Base-by-base conservation (phyloP, 2,888 invertebrate genomes). In the Caenorhabditis doughertyi region DNA sequence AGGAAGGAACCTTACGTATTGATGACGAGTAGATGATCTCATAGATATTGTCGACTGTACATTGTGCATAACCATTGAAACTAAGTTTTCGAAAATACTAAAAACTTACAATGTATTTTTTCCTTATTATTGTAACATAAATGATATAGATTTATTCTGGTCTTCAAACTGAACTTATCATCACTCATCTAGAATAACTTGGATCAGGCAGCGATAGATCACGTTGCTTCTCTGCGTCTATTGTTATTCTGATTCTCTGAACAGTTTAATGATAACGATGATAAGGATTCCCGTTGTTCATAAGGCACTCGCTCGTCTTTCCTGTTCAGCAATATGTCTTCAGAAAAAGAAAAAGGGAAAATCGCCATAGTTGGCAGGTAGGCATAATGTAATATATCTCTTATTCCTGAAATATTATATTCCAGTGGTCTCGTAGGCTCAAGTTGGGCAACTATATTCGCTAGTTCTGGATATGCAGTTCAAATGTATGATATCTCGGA, bases 391-490 rank as follows among this genome's bases (percentile, higher is more conserved):
- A n/a, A n/a, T n/a, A n/a, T n/a, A n/a, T n/a, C 0, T 13, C 18
- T 27, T 53, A 25, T 42, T 32, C 9, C 27, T 32, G n/a, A 42
- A 32, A 18, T 9, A 7, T 3, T 27, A 25, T 0, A 0, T 32
- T 60, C 49, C 86, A 98, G 97, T 92, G 98, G 98, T 2, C 93
- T 98, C 68, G 97, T 98, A 89, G 98, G 98, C 2, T 94, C 96
- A 73, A 97, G 97, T 89, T 98, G 97, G 97, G 95, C 97, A 0
- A 97, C 98, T 97, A 94, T 98, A 42, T 98, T 97, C 92, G 97
- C 97, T 0, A 95, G 96, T 9, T 96, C 95, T 5, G 97, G 97
- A 11, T 97, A 97, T 92, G 94, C 95, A 92, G 97, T 98, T 32
- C 94, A 94, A 16, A 93, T 98, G 62, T 98, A 95, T 92, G 98